Evolutionary conservation across 23 tunicate species (phyloP).

Genomic region (Clavelina lepadiformis): DNA sequence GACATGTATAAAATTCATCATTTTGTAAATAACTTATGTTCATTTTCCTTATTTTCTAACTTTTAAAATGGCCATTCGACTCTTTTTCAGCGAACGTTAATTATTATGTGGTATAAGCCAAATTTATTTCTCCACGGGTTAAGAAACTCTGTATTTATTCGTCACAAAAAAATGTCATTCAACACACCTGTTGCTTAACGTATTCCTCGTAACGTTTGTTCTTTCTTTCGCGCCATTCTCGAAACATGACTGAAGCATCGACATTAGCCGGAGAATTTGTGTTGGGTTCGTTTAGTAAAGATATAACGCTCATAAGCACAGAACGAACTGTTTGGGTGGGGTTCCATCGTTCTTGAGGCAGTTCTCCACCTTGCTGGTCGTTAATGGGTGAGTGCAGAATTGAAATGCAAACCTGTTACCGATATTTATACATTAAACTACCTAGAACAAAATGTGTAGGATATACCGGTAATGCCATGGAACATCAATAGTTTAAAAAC

Average conservation of each 20-base stretch:
- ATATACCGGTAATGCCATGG: no score
- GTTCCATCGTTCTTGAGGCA: conserved; percentile 98
- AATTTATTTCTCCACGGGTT: not conserved
- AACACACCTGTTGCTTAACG: conserved; percentile 71
- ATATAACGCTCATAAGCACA: conserved; percentile 84
- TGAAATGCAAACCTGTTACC: conserved; percentile 88
- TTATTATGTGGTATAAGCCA: no score
- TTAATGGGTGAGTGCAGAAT: conserved; percentile 92
- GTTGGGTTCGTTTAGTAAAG: conserved; percentile 93
- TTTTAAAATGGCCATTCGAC: no score
- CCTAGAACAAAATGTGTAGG: no score
- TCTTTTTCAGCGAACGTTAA: no score
- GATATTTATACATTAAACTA: not conserved
- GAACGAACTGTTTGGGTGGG: conserved; percentile 97
- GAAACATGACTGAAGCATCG: conserved; percentile 96
- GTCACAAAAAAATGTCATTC: not conserved
- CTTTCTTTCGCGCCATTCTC: conserved; percentile 88
- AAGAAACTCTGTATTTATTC: not conserved
- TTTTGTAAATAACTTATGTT: no score
- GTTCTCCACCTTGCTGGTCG: conserved; percentile 97
- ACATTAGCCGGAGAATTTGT: conserved; percentile 96
- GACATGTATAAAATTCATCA: no score
- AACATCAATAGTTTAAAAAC: no score
- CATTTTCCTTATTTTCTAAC: no score
- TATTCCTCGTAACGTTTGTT: conserved; percentile 80